These are phyloP conservation scores for Eulemur albifrons DNA, from an alignment of 2,797 vertebrate species.

Conservation along the genomic window DNA sequence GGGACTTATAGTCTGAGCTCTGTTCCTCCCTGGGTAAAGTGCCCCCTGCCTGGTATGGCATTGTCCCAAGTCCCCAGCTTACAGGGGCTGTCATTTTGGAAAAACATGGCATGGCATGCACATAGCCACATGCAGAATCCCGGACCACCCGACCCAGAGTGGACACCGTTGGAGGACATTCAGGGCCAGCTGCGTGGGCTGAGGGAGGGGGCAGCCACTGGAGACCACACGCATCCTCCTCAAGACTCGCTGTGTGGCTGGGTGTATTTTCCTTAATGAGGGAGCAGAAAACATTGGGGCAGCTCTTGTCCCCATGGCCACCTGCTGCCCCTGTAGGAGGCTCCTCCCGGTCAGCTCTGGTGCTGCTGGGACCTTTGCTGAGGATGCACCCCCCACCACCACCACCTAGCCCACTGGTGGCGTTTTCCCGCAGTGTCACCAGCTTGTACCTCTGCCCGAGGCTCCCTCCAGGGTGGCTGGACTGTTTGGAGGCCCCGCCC, in stretches of 20 bases:
- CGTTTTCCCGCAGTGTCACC: neutral
- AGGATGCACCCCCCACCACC: neutral
- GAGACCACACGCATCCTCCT: neutral
- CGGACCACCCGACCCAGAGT: neutral
- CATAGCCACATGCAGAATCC: neutral
- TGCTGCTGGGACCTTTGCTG: neutral
- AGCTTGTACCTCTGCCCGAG: accelerated
- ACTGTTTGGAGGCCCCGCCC: neutral
- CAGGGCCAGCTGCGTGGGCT: accelerated
- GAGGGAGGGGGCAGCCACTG: neutral
- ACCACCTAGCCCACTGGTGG: accelerated
- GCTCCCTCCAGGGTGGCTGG: neutral
- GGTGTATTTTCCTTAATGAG: neutral
- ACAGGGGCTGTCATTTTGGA: neutral
- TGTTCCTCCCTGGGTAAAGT: neutral
- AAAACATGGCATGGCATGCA: neutral
- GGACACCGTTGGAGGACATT: too few species aligned
- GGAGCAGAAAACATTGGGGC: neutral
- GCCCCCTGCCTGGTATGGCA: neutral
- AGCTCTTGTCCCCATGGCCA: neutral
- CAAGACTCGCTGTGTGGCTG: neutral
- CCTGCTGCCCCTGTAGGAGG: too few species aligned
- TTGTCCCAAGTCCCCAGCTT: neutral
- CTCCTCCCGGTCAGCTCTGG: neutral
- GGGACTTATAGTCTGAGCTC: neutral